These are phyloP conservation scores for Phenganax marumi DNA, from an alignment of 92 coral and sea anemone genomes.

Conservation along the genomic window DNA sequence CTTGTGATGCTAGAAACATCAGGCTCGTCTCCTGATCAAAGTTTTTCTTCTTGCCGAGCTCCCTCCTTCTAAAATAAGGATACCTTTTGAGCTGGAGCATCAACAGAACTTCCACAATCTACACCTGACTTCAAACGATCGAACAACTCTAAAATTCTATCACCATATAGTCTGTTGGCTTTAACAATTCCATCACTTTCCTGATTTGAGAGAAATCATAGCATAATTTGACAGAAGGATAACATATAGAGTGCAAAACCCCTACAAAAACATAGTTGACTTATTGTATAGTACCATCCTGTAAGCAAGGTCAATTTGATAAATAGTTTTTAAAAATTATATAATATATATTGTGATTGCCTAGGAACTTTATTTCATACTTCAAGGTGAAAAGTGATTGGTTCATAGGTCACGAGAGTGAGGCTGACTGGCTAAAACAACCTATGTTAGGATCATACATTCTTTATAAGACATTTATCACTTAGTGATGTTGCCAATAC, in stretches of 20 bases:
- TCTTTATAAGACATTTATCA: too few relatives aligned
- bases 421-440: background rate
- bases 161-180: conserved; percentile 2
- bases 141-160: conserved; percentile 18
- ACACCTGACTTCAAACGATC: background rate
- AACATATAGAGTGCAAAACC: too few relatives aligned
- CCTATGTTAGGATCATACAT: background rate
- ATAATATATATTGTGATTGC: too few relatives aligned
- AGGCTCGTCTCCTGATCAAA: background rate
- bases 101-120: conserved; percentile 2
- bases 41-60: background rate
- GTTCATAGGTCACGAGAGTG: too few relatives aligned
- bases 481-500: too few relatives aligned
- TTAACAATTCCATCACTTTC: background rate
- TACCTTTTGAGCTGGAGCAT: conserved; percentile 9
- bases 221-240: background rate
- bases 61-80: conserved; percentile 18
- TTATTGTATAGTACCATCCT: too few relatives aligned
- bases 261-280: too few relatives aligned
- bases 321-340: too few relatives aligned
- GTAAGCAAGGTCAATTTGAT: too few relatives aligned
- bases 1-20: background rate
- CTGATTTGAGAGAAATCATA: background rate
- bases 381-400: too few relatives aligned
- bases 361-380: too few relatives aligned